phyloP scores from a whole-genome alignment of 37 sponge, comb jelly and placozoan species.

The Theonella swinhoei region DNA sequence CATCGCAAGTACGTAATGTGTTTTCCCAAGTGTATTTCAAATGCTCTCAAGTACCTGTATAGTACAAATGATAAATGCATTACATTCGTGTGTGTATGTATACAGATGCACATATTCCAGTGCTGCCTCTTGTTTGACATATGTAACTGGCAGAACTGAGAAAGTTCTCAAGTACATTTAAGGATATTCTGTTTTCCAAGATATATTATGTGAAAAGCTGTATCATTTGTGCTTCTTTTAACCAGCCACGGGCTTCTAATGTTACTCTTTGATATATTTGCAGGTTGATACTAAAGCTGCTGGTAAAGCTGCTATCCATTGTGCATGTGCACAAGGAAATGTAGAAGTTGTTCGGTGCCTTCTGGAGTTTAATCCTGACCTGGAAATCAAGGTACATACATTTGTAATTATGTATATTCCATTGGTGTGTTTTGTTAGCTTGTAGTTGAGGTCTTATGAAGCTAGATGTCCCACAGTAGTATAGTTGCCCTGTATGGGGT shows the following conservation, averaged over 20 bases:
- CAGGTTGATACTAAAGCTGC: constrained; percentile 79
- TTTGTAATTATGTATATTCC: not conserved
- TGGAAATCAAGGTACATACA: constrained; percentile 70
- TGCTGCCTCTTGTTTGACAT: not conserved
- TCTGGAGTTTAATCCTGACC: constrained; percentile 66
- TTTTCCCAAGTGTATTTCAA: not conserved
- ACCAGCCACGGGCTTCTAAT: too few relatives aligned
- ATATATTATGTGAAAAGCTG: too few relatives aligned
- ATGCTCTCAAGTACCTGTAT: not conserved
- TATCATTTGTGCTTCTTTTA: too few relatives aligned
- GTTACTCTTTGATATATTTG: too few relatives aligned
- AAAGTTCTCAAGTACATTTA: too few relatives aligned
- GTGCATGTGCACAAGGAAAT: constrained; percentile 70
- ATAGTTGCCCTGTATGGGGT: too few relatives aligned
- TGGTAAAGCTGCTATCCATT: constrained; percentile 84
- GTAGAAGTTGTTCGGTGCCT: constrained; percentile 51
- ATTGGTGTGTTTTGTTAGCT: not conserved
- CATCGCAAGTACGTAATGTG: constrained; percentile 38
- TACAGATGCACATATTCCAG: too few relatives aligned
- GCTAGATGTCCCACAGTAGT: too few relatives aligned
- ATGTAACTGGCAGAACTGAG: not conserved
- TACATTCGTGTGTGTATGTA: not conserved
- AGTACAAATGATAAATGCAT: not conserved
- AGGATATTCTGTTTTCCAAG: too few relatives aligned
- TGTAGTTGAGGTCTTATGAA: not conserved